These are phyloP conservation scores for Sebastes itinus DNA, from an alignment of 2,797 vertebrate species.

Conservation along the genomic window DNA sequence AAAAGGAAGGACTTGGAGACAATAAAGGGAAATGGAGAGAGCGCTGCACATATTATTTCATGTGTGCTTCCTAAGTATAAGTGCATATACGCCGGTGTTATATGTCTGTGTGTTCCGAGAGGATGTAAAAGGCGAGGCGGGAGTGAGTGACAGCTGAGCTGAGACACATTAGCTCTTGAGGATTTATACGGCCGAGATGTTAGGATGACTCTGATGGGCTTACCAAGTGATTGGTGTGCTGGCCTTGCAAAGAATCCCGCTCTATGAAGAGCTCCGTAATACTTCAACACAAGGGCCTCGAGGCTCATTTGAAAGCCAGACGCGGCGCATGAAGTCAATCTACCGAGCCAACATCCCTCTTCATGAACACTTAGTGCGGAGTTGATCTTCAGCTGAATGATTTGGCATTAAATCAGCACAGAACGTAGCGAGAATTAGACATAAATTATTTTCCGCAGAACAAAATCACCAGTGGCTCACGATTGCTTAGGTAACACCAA, in stretches of 20 bases:
- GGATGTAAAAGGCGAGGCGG: conserved; percentile 2
- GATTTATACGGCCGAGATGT: conserved; percentile 51
- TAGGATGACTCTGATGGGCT: conserved; percentile 48
- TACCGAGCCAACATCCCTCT: conserved; percentile 44
- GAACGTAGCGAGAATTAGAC: conserved; percentile 6
- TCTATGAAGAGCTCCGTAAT: conserved; percentile 40
- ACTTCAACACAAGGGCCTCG: conserved; percentile 56
- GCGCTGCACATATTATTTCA: neutral
- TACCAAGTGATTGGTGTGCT: conserved; percentile 59
- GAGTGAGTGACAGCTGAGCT: conserved; percentile 33
- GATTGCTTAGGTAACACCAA: neutral
- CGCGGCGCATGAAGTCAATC: conserved; percentile 40
- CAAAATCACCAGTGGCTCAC: conserved; percentile 12
- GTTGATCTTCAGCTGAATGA: conserved; percentile 52
- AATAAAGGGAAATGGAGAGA: neutral
- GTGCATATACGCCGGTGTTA: neutral
- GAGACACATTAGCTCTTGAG: conserved; percentile 25
- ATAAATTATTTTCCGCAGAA: neutral
- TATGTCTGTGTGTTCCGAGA: neutral
- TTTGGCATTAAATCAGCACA: conserved; percentile 38
- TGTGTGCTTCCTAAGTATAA: neutral
- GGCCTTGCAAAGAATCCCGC: conserved; percentile 52
- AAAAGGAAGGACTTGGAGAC: neutral
- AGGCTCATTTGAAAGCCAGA: conserved; percentile 65
- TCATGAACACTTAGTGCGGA: conserved; percentile 47